Evolutionary conservation across 2,113 vertebrate genomes (phyloP).

Genomic region (Microcebus griseorufus): DNA sequence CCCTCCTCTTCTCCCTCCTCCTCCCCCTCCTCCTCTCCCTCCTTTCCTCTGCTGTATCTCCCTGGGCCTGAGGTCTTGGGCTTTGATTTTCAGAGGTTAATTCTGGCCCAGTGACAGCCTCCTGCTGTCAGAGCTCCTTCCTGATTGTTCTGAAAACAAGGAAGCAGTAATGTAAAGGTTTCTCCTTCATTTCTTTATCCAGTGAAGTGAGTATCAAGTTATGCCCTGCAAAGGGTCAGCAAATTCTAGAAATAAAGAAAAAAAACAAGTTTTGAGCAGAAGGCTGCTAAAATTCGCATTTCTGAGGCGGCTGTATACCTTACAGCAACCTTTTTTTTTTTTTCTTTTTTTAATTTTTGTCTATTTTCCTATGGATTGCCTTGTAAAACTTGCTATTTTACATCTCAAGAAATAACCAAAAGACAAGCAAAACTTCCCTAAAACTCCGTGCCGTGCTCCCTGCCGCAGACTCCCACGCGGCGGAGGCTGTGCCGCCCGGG

Average conservation of each 20-base stretch:
- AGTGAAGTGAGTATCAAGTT: background rate
- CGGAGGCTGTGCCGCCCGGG: background rate
- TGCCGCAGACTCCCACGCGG: background rate
- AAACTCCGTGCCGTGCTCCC: too few species aligned
- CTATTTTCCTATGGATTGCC: background rate
- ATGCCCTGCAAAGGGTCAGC: background rate
- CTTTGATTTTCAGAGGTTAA: constrained; percentile 39
- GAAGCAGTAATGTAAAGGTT: background rate
- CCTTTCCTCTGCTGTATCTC: background rate
- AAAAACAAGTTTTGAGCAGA: background rate
- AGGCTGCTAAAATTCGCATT: background rate
- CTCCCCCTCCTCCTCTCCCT: too few species aligned
- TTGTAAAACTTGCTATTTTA: background rate
- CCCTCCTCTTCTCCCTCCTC: too few species aligned
- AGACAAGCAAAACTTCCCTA: background rate
- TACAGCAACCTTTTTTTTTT: background rate
- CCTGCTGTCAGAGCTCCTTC: background rate
- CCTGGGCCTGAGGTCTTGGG: background rate
- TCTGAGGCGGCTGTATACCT: background rate
- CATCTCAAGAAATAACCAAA: background rate
- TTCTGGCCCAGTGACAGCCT: background rate
- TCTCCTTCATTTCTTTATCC: background rate
- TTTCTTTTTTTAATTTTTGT: background rate
- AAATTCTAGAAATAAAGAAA: background rate
- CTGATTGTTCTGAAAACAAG: background rate